Conservation (phyloP, 2,113 vertebrate species). For the Puffinus mauretanicus region DNA sequence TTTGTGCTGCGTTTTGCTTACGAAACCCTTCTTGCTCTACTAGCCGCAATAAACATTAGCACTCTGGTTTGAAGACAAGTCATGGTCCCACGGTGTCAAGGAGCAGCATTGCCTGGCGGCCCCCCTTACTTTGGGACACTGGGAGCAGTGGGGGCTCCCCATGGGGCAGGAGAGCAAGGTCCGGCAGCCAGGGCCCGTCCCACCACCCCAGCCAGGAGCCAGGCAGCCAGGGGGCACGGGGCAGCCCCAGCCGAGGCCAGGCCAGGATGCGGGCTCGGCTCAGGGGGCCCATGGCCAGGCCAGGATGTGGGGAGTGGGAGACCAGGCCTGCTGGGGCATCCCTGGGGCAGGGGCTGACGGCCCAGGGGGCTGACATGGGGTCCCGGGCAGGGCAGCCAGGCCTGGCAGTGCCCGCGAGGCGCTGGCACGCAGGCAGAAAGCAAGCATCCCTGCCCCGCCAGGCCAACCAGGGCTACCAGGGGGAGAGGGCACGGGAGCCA, state of each 20-base stretch:
- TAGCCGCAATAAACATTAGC: neutral
- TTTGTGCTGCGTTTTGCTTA: neutral
- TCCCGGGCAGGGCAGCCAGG: neutral
- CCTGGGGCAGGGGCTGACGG: neutral
- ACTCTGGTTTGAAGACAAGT: neutral
- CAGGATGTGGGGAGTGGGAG: neutral
- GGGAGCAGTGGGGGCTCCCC: rapidly evolving
- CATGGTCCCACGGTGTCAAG: neutral
- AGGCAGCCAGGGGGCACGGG: neutral
- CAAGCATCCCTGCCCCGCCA: neutral
- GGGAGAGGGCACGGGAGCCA: rapidly evolving
- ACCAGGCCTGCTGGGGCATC: neutral
- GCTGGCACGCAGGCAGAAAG: neutral
- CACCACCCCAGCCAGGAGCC: neutral
- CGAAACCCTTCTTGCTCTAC: neutral
- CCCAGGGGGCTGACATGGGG: rapidly evolving
- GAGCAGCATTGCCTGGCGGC: rapidly evolving
- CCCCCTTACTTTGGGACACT: rapidly evolving
- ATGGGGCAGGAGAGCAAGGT: neutral
- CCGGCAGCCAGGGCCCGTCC: neutral
- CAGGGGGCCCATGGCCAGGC: neutral
- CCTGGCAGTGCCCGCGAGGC: neutral
- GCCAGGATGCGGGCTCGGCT: neutral
- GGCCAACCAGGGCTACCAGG: neutral
- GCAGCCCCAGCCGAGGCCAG: neutral